phyloP scores from a whole-genome alignment of 2,797 vertebrate genomes.

The Anguilla pacifica region DNA sequence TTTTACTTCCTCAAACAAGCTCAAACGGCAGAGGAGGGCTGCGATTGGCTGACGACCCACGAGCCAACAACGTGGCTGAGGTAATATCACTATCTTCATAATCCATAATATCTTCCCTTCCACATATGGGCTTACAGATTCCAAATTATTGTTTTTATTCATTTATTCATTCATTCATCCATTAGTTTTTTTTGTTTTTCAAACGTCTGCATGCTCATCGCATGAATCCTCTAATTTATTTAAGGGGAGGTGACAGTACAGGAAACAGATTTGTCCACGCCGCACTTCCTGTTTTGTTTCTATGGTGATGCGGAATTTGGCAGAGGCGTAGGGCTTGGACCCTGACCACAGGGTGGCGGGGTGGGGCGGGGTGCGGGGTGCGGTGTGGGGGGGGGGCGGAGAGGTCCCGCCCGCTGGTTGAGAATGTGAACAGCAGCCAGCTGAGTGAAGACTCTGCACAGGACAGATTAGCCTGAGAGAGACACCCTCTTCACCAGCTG shows the following conservation, averaged over 20 bases:
- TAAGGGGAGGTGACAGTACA: background rate
- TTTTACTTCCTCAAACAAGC: no score
- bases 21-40: no score
- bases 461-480: conserved; percentile 67
- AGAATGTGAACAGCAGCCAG: conserved; percentile 79
- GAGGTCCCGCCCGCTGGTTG: conserved; percentile 59
- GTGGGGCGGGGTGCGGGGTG: background rate
- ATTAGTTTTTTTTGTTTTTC: background rate
- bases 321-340: no score
- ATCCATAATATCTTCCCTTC: background rate
- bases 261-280: background rate
- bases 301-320: background rate
- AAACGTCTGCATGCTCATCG: background rate
- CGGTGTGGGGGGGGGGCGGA: background rate
- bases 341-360: background rate
- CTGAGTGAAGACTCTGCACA: conserved; percentile 63
- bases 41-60: no score
- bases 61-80: no score
- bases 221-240: background rate
- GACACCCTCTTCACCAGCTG: conserved; percentile 42
- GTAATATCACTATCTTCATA: no score
- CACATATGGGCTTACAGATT: background rate
- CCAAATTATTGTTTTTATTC: background rate
- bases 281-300: conserved; percentile 3
- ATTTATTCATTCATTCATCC: background rate